Percentiles rank a stretch among this genome's conserved stretches.
phyloP scores from a whole-genome alignment of 1,140 invertebrate genomes.

The Gyrodactylus bullatarudis region DNA sequence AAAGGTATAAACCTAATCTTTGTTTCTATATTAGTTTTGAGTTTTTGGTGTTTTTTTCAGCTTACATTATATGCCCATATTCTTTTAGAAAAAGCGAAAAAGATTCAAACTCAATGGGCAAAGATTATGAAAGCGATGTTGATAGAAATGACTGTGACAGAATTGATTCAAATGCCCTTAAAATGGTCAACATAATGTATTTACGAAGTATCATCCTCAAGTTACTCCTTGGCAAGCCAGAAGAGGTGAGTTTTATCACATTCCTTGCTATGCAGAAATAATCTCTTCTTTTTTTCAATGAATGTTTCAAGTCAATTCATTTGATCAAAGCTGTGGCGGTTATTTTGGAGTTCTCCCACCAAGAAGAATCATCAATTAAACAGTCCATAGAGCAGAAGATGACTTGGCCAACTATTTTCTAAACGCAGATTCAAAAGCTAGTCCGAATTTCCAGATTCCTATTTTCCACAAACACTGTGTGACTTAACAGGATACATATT shows the following conservation, averaged over 20 bases:
- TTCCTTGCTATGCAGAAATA: no score
- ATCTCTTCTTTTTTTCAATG: no score
- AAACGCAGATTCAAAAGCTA: neutral
- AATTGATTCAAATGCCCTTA: neutral
- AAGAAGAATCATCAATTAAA: neutral
- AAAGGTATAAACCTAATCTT: no score
- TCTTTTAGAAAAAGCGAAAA: no score
- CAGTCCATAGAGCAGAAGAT: neutral
- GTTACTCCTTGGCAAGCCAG: neutral
- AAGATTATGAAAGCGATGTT: neutral
- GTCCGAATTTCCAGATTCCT: no score
- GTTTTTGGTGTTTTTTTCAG: no score
- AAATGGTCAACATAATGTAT: neutral
- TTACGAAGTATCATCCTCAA: neutral
- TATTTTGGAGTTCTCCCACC: neutral
- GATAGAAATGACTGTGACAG: neutral
- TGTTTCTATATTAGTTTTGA: no score
- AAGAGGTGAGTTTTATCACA: no score
- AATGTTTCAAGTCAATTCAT: neutral
- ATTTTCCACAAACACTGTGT: no score
- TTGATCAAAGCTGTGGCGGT: neutral
- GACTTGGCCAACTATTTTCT: neutral
- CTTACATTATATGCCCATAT: no score
- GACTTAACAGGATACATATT: no score
- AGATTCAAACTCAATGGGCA: no score